phyloP scores from a whole-genome alignment of 2,113 vertebrate genomes.

The Ciconia maguari region DNA sequence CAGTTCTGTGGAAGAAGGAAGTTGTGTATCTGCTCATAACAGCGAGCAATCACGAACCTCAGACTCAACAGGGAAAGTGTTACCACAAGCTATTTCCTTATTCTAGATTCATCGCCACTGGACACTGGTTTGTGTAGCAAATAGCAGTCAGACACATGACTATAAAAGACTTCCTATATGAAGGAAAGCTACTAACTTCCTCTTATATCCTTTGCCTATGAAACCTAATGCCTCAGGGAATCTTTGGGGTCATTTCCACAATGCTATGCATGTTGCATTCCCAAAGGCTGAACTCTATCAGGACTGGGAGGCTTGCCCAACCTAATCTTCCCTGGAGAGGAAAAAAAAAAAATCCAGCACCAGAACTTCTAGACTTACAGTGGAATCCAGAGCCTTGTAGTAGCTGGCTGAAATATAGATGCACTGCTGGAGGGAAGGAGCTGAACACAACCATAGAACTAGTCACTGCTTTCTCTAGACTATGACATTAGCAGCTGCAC shows the following conservation, averaged over 20 bases:
- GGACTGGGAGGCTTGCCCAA: background rate
- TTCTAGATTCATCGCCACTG: background rate
- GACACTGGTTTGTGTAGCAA: background rate
- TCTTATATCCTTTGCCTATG: background rate
- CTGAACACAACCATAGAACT: background rate
- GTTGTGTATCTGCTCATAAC: background rate
- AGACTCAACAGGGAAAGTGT: background rate
- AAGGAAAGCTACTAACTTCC: background rate
- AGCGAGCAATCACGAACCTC: background rate
- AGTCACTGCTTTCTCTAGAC: background rate
- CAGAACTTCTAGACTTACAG: background rate
- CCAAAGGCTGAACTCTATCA: background rate
- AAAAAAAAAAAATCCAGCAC: background rate
- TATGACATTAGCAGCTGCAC: background rate
- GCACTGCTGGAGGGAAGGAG: background rate
- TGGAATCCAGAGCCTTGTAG: background rate
- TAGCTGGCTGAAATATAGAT: background rate
- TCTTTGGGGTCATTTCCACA: background rate
- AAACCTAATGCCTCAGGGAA: background rate
- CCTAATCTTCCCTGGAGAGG: too few species aligned
- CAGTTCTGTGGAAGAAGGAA: background rate
- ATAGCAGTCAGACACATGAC: background rate
- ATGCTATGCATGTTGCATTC: rapidly evolving
- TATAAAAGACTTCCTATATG: background rate
- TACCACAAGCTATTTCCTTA: background rate